These are phyloP conservation scores for Anoplophora glabripennis DNA, from an alignment of 1,140 invertebrate species.

Conservation along the genomic window DNA sequence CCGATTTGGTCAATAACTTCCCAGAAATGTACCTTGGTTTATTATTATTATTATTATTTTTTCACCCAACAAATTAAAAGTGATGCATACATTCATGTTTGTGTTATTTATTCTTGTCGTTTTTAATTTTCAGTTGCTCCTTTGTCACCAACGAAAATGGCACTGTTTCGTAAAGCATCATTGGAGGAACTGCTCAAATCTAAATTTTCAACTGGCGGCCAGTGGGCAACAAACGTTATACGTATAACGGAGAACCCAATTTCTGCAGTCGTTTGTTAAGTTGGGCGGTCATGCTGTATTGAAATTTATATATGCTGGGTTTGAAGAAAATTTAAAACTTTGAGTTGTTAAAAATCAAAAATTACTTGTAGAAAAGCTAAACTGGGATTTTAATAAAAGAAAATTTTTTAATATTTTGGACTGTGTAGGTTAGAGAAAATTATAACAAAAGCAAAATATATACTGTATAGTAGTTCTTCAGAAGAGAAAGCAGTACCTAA, in stretches of 20 bases:
- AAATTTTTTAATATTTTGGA: not conserved
- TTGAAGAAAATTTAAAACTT: not conserved
- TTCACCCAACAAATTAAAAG: no score
- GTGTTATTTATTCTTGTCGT: not conserved
- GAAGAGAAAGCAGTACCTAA: not conserved
- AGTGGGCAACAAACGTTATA: constrained; percentile 61
- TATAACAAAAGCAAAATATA: not conserved
- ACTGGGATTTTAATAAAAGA: not conserved
- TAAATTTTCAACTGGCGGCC: constrained; percentile 42
- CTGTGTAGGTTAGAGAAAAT: not conserved
- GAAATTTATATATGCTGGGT: constrained; percentile 37
- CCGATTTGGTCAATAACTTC: no score
- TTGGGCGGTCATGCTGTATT: constrained; percentile 35
- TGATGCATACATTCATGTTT: not conserved
- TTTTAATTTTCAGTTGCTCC: constrained; percentile 61
- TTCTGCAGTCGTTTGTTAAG: constrained; percentile 71
- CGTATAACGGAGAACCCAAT: constrained; percentile 78
- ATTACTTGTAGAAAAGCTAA: not conserved
- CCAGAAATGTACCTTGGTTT: not conserved
- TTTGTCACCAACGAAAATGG: constrained; percentile 67
- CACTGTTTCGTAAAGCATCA: constrained; percentile 59
- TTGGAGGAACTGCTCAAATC: constrained; percentile 53
- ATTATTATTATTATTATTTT: not conserved
- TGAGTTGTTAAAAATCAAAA: constrained; percentile 2
- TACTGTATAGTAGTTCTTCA: not conserved